Base-by-base conservation (phyloP, 2,113 vertebrate genomes). In the Protomyctophum bolini region DNA sequence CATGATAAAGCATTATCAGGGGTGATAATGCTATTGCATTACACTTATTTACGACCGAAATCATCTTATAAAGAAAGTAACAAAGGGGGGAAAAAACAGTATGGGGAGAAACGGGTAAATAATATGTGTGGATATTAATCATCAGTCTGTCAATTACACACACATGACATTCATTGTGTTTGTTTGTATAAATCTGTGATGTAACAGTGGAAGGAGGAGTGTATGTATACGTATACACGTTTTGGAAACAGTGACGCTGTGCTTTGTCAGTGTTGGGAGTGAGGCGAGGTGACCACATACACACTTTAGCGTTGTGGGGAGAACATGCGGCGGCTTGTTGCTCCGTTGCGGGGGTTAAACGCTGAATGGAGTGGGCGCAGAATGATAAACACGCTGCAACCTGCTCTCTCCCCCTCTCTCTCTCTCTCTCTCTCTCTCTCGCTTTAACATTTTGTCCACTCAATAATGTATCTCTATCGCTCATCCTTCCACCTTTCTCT, bases 171-270 rank as follows among this genome's bases (percentile, higher is more conserved):
- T 74, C 68, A 61, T 52, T 10, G 14, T 66, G 72, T 61, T 41
- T 41, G 12, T 56, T 59, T 75, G 70, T 55, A 21, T 21, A 41
- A 82, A 54, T 48, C 61, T 10, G 63, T 87, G 84, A 87, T 86
- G 83, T 73, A 85, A 89, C 85, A 79, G 76, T 77, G 76, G 82
- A 85, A 79, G 50, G 79, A 84, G 81, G 77, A 76, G 79, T 55
- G 6, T 48, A 9, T 47, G 33, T 9, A 6, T 6, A n/a, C n/a
- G 48, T 9, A 6, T 6, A 21, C 21, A 28, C 28, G 76, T 74
- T 83, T 86, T 57, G 90, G 90, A 91, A 91, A 91, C 58, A 86
- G 76, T 91, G 88, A 91, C 79, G 70, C 81, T 48, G 57, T 80
- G 83, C 86, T 81, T 86, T 76, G 82, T 90, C 89, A 89, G 79